These are phyloP conservation scores for Nycticorax nycticorax DNA, from an alignment of 2,113 vertebrate genomes.

Conservation along the genomic window DNA sequence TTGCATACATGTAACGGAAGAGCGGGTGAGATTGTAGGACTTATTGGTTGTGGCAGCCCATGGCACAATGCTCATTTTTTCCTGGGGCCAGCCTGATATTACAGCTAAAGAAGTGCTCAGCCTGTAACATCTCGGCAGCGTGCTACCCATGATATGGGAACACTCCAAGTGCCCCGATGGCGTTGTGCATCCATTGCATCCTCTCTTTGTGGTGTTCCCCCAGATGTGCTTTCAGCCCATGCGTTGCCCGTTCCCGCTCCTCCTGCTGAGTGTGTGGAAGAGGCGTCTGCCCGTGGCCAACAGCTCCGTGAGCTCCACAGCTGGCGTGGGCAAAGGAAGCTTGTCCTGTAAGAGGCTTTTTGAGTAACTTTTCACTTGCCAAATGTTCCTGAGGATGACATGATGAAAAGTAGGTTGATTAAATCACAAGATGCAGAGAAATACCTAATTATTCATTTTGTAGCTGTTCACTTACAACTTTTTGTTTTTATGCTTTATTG, in stretches of 20 bases:
- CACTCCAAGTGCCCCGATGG: too few species aligned
- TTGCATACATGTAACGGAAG: background rate
- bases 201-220: background rate
- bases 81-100: background rate
- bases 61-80: background rate
- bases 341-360: background rate
- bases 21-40: background rate
- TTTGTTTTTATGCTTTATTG: background rate
- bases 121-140: background rate
- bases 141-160: background rate
- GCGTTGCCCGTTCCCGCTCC: rapidly evolving
- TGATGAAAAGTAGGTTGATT: background rate
- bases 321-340: background rate
- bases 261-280: rapidly evolving
- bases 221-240: background rate
- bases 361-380: background rate
- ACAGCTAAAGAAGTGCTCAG: background rate
- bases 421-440: background rate
- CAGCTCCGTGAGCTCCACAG: rapidly evolving
- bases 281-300: rapidly evolving
- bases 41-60: rapidly evolving
- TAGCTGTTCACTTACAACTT: background rate
- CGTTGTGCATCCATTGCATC: background rate
- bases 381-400: background rate
- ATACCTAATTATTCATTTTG: background rate